Conservation (phyloP, 2,888 invertebrate species). For the Cheiracanthium punctorium region DNA sequence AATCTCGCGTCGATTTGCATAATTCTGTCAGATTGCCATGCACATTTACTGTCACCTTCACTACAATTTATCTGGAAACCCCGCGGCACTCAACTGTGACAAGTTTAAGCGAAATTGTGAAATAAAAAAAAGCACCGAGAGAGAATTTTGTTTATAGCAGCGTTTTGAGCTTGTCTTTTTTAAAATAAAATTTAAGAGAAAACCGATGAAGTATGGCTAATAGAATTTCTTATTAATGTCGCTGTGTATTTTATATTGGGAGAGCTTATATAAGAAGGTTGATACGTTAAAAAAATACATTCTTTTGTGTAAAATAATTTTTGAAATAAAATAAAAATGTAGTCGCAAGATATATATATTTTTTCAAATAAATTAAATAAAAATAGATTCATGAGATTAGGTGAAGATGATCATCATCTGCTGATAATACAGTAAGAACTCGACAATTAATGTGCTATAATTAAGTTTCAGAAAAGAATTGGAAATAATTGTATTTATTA, state of each 20-base stretch:
- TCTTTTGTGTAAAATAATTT: too few relatives aligned
- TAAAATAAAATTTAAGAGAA: background rate
- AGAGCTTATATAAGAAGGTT: background rate
- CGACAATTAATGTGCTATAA: too few relatives aligned
- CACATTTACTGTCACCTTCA: background rate
- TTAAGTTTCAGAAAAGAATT: too few relatives aligned
- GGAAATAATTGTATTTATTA: too few relatives aligned
- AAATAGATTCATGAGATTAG: too few relatives aligned
- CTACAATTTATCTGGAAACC: background rate
- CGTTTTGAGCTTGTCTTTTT: background rate
- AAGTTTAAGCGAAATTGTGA: background rate
- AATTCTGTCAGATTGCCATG: background rate
- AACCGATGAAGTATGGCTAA: background rate
- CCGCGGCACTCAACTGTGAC: background rate
- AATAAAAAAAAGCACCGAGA: too few relatives aligned
- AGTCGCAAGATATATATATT: too few relatives aligned
- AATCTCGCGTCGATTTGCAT: constrained; percentile 5
- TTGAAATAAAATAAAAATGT: too few relatives aligned
- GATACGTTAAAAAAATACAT: too few relatives aligned
- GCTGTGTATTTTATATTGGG: background rate
- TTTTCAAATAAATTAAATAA: too few relatives aligned
- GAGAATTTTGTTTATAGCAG: background rate
- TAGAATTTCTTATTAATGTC: constrained; percentile 12
- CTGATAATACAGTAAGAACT: too few relatives aligned
- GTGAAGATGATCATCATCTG: too few relatives aligned